Conservation (phyloP, 2,797 vertebrate genomes). For the Cheirogaleus major region DNA sequence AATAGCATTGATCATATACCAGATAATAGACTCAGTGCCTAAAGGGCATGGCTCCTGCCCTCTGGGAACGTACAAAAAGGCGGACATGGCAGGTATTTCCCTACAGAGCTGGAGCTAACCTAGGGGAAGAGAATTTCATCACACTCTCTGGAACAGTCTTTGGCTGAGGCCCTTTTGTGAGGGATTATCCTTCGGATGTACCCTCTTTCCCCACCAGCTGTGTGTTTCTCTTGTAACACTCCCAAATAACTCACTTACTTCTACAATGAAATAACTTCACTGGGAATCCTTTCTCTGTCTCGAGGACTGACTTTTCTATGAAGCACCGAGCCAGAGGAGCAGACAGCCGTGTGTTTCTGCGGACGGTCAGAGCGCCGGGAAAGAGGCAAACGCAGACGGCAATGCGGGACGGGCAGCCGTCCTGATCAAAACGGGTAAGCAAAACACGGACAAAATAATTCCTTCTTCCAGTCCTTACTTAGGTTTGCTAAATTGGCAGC, state of each 20-base stretch:
- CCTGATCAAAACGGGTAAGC: conserved; percentile 36
- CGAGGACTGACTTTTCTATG: not conserved
- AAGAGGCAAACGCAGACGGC: not conserved
- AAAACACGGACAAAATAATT: conserved; percentile 45
- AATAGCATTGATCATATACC: not conserved
- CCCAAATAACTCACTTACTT: conserved; percentile 8
- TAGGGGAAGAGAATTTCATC: conserved; percentile 23
- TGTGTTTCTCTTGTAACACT: conserved; percentile 39
- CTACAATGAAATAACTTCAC: not conserved
- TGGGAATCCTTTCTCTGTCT: not conserved
- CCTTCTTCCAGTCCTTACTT: not conserved
- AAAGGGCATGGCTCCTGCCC: not conserved
- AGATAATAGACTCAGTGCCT: not conserved
- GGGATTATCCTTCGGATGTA: conserved; percentile 41
- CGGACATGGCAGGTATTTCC: not conserved
- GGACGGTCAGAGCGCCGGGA: not conserved
- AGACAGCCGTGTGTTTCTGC: not conserved
- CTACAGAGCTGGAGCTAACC: not conserved
- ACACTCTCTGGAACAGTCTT: not conserved
- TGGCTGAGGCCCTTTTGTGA: conserved; percentile 40
- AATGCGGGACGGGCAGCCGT: not conserved
- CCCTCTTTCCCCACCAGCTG: not conserved
- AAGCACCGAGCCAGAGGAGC: conserved; percentile 21
- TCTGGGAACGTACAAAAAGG: not conserved
- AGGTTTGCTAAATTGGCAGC: conserved; percentile 46